phyloP scores from a whole-genome alignment of 2,888 invertebrate species.

The Lottia scabra region DNA sequence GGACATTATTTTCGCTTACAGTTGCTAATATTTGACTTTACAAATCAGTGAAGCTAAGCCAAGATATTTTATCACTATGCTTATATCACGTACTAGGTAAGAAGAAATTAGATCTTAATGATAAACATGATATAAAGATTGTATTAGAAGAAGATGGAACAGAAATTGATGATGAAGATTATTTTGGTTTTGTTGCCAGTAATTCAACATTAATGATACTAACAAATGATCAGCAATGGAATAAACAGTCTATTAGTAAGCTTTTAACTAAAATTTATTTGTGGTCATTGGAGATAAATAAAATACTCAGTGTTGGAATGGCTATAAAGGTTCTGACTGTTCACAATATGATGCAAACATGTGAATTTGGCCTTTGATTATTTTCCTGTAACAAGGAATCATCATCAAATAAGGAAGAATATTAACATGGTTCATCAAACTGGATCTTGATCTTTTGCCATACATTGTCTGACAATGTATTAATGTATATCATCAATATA shows the following conservation, averaged over 20 bases:
- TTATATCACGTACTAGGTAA: constrained; percentile 45
- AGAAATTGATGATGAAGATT: constrained; percentile 95
- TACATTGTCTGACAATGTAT: too few species aligned
- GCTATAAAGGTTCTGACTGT: constrained; percentile 44
- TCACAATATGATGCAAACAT: constrained; percentile 29
- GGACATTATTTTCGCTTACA: too few species aligned
- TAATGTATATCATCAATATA: background rate
- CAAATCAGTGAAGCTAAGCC: too few species aligned
- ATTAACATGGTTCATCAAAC: too few species aligned
- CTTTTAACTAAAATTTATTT: too few species aligned
- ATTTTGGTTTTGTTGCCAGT: constrained; percentile 89
- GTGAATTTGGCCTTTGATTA: constrained; percentile 23
- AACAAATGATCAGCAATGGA: constrained; percentile 43
- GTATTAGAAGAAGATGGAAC: constrained; percentile 93
- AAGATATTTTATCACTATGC: too few species aligned
- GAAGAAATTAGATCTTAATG: constrained; percentile 41
- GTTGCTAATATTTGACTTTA: too few species aligned
- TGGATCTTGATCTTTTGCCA: too few species aligned
- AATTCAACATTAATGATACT: constrained; percentile 75
- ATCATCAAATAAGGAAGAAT: too few species aligned
- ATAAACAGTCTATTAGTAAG: background rate
- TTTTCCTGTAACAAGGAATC: too few species aligned
- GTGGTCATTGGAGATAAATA: too few species aligned
- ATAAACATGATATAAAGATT: constrained; percentile 71
- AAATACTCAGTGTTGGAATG: constrained; percentile 51